These are phyloP conservation scores for Oncorhynchus masou DNA, from an alignment of 2,113 vertebrate species.

Conservation along the genomic window DNA sequence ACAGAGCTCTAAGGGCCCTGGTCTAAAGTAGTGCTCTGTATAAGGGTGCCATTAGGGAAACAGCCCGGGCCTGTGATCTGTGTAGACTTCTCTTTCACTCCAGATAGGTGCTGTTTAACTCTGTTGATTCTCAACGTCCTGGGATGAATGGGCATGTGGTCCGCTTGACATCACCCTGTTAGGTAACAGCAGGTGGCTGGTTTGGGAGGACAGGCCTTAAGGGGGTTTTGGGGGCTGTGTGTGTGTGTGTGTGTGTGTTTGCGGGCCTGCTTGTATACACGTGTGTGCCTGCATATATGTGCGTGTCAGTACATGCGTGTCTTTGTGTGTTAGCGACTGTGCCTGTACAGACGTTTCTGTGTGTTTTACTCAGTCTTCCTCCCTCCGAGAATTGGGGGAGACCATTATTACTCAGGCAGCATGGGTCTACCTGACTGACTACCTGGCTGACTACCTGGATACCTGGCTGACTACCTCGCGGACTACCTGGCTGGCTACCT, in stretches of 20 bases:
- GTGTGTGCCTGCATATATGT: slow-evolving; percentile 7
- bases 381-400: background rate
- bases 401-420: background rate
- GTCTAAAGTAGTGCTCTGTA: no score
- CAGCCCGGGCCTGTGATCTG: background rate
- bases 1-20: no score
- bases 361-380: no score
- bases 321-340: slow-evolving; percentile 3
- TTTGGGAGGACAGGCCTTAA: background rate
- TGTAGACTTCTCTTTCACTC: background rate
- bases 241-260: background rate
- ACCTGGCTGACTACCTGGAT: no score
- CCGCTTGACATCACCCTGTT: background rate
- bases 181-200: background rate
- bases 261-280: background rate
- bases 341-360: no score
- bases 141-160: background rate
- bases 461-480: no score
- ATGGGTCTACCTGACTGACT: background rate
- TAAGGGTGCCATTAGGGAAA: no score
- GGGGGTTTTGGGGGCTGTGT: background rate
- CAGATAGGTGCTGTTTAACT: background rate
- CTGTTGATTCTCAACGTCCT: background rate
- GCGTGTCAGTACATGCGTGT: background rate
- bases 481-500: no score